These are phyloP conservation scores for Mobula birostris DNA, from an alignment of 2,113 vertebrate genomes.

Conservation along the genomic window DNA sequence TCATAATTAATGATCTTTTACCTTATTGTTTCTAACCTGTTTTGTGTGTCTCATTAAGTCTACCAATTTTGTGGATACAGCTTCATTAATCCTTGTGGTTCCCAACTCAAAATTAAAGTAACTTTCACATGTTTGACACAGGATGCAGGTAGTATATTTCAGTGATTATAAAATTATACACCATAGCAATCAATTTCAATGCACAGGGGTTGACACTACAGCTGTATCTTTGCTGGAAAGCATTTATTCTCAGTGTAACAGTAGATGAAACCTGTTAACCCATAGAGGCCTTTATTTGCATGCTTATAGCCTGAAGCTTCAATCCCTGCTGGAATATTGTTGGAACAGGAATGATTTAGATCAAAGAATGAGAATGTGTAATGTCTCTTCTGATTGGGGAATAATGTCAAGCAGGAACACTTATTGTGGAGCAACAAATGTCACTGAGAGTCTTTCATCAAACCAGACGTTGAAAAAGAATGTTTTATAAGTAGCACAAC, in stretches of 20 bases:
- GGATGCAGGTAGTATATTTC: background rate
- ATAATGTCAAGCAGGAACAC: background rate
- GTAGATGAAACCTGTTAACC: background rate
- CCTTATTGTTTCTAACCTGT: background rate
- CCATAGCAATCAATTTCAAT: background rate
- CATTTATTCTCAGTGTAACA: background rate
- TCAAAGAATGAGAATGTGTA: background rate
- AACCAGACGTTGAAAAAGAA: background rate
- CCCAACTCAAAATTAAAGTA: background rate
- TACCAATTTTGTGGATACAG: background rate
- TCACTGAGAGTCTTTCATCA: background rate
- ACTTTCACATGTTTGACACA: background rate
- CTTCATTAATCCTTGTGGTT: no score
- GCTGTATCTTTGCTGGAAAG: background rate
- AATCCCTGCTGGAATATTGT: background rate
- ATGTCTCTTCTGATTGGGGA: background rate
- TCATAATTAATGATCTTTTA: background rate
- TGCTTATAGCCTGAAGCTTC: background rate
- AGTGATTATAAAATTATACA: background rate
- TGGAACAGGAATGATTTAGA: background rate
- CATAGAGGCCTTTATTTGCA: no score
- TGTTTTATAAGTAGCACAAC: background rate
- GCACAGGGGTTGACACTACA: background rate
- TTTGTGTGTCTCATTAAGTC: background rate
- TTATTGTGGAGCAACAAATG: background rate